Base-by-base conservation (phyloP, 1,140 invertebrate genomes). In the Mycetomoellerius zeteki region DNA sequence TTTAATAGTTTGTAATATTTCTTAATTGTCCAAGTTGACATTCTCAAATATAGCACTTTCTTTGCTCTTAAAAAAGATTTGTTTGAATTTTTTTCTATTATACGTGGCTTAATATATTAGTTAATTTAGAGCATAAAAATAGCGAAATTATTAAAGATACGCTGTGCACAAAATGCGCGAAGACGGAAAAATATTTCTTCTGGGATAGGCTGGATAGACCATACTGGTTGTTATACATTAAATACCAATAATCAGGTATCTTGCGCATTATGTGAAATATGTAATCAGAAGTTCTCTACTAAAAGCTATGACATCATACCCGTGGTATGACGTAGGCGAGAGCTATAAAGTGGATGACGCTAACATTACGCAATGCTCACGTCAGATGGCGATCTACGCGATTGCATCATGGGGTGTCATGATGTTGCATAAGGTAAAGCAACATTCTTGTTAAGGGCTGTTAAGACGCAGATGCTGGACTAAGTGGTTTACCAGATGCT, bases 361-460 rank as follows among this genome's bases (percentile, higher is more conserved):
- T 37, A 43, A 37, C 27, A 78, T 78, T 78, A 50, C 60, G 58
- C 43, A 43, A 21, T 43, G 43, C 47, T 80, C 69, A 80, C 60
- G 77, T 80, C 77, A 80, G 62, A 80, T 80, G 58, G 77, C 77
- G 64, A 80, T 80, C 27, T 21, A 37, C 19, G 30, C n/a, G 62
- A 80, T 67, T 80, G 62, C 62, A 80, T 80, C 77, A 60, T 14
- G 8, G 21, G 16, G 54, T 12, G 43, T 72, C 69, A 33, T 67
- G 27, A 67, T 50, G 62, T 67, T 80, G 76, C 76, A 78, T 47
- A 65, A 78, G 19, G 24, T 43, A 33, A 52, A 78, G 37, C 27
- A 65, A 67, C 76, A 52, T 52, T 80, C 76, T 80, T 80, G 76
- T 33, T 80, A 80, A 80, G 60, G 27, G 14, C 43, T 21, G 76